Percentiles rank a stretch among this genome's conserved stretches.
Evolutionary conservation across 2,113 vertebrate genomes (phyloP).

Genomic region (Passerina amoena): DNA sequence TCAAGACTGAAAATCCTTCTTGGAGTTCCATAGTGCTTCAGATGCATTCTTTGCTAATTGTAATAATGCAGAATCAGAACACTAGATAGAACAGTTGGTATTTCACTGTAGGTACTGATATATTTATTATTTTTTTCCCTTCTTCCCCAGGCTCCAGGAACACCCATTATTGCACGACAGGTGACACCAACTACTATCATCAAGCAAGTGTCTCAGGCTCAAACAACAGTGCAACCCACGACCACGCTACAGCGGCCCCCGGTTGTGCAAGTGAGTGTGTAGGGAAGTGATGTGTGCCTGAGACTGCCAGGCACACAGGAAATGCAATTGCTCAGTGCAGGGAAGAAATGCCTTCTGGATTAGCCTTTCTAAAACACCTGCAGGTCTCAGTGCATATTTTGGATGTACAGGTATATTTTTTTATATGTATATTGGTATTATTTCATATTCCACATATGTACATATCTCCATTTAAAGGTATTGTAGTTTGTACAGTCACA

Average conservation of each 20-base stretch:
- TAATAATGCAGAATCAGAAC: not conserved
- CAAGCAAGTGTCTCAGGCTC: slow-evolving; percentile 87
- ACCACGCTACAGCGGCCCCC: slow-evolving; percentile 88
- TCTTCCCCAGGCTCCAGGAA: slow-evolving; percentile 83
- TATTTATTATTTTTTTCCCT: not conserved
- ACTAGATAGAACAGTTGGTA: not conserved
- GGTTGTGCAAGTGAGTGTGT: slow-evolving; percentile 85
- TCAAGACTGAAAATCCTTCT: not conserved
- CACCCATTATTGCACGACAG: slow-evolving; percentile 83
- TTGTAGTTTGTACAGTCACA: not conserved
- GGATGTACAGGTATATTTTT: not conserved
- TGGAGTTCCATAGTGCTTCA: not conserved
- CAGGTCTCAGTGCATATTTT: not conserved
- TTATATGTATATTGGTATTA: not conserved
- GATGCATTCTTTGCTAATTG: not conserved
- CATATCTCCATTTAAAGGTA: not conserved
- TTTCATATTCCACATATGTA: not conserved
- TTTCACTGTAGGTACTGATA: not conserved
- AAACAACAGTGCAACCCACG: slow-evolving; percentile 84
- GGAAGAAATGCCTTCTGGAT: not conserved
- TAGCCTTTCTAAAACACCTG: not conserved
- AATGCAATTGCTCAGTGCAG: not conserved
- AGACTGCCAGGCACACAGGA: not conserved
- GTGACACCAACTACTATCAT: slow-evolving; percentile 90
- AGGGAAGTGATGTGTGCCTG: not conserved